These are phyloP conservation scores for Triplophysa bombifrons DNA, from an alignment of 2,797 vertebrate genomes.

Conservation along the genomic window DNA sequence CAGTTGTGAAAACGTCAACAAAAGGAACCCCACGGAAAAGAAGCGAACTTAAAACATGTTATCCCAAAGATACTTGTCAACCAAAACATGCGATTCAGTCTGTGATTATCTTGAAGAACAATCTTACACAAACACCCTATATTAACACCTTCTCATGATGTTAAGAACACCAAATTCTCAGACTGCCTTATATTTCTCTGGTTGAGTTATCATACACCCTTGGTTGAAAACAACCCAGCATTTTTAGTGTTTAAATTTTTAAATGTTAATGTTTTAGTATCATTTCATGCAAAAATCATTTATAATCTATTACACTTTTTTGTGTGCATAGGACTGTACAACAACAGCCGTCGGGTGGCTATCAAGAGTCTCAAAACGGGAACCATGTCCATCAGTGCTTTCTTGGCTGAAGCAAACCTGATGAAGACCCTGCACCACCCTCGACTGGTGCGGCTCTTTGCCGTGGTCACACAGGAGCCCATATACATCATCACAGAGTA, in stretches of 20 bases:
- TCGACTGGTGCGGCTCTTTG: constrained; percentile 89
- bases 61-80: constrained; percentile 3
- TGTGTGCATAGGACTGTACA: constrained; percentile 83
- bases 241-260: too few relatives aligned
- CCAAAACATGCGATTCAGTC: background rate
- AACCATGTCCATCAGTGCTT: constrained; percentile 92
- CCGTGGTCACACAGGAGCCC: constrained; percentile 95
- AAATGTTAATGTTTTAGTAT: too few relatives aligned
- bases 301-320: background rate
- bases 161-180: too few relatives aligned
- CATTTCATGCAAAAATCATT: too few relatives aligned
- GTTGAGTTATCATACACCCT: too few relatives aligned
- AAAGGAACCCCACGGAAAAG: background rate
- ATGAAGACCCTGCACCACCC: constrained; percentile 95
- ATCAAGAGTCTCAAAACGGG: constrained; percentile 94
- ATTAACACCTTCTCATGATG: background rate
- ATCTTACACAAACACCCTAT: background rate
- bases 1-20: constrained; percentile 19
- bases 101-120: background rate
- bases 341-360: constrained; percentile 90
- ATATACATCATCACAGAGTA: constrained; percentile 97
- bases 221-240: too few relatives aligned
- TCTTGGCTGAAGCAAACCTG: constrained; percentile 95
- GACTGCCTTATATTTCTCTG: background rate
- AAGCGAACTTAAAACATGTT: background rate